Conservation (phyloP, 2,888 invertebrate genomes). For the Drosophila tripunctata region DNA sequence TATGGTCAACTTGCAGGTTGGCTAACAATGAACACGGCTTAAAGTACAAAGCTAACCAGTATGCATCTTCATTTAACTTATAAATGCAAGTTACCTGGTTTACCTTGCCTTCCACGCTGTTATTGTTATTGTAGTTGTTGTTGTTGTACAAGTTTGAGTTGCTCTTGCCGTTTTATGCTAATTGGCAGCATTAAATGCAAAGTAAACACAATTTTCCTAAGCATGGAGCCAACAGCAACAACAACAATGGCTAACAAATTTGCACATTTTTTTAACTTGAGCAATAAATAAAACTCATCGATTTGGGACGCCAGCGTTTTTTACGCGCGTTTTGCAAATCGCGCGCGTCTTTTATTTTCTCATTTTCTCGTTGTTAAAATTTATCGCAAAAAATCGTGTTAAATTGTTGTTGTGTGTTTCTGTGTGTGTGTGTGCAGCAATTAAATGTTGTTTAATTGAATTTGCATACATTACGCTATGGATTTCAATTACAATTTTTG, state of each 20-base stretch:
- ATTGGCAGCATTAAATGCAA: constrained; percentile 67
- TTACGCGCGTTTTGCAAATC: constrained; percentile 38
- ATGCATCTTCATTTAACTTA: constrained; percentile 62
- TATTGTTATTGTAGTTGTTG: constrained; percentile 2
- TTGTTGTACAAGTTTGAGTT: constrained; percentile 3
- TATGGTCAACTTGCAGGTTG: constrained; percentile 43
- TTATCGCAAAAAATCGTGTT: constrained; percentile 67
- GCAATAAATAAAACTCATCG: constrained; percentile 65
- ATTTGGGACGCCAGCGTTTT: constrained; percentile 19
- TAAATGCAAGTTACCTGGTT: constrained; percentile 48
- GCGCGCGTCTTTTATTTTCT: constrained; percentile 6
- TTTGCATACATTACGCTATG: constrained; percentile 65
- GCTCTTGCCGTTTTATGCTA: constrained; percentile 61
- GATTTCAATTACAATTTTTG: constrained; percentile 59
- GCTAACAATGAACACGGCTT: constrained; percentile 54
- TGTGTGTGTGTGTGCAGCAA: constrained; percentile 18
- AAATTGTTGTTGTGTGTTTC: constrained; percentile 21
- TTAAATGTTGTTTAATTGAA: constrained; percentile 66
- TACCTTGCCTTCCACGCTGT: constrained; percentile 43
- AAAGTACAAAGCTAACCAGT: constrained; percentile 27
- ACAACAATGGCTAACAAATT: constrained; percentile 40
- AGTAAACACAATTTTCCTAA: constrained; percentile 56
- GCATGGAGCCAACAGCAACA: constrained; percentile 26
- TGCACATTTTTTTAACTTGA: constrained; percentile 58
- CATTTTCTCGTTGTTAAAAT: constrained; percentile 33